Conservation (phyloP, 2,888 invertebrate genomes). For the Campoplex capitator region DNA sequence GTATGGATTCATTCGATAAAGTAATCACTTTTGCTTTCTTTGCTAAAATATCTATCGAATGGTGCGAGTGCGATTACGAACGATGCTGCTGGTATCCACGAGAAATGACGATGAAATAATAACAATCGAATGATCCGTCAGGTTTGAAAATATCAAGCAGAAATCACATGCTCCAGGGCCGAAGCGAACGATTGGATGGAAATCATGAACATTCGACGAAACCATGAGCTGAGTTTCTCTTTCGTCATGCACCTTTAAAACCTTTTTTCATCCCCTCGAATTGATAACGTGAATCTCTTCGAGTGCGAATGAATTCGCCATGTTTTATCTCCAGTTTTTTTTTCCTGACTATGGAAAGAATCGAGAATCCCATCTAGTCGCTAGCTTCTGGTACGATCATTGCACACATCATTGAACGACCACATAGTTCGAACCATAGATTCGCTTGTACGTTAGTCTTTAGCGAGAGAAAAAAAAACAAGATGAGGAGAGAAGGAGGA, state of each 20-base stretch:
- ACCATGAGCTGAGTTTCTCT: not conserved
- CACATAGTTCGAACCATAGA: slow-evolving; percentile 56
- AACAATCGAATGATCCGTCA: not conserved
- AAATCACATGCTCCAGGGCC: not conserved
- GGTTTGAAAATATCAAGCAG: not conserved
- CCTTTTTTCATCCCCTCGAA: not conserved
- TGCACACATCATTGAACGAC: slow-evolving; percentile 73
- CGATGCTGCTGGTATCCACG: not conserved
- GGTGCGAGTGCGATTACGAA: no score
- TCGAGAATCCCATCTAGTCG: slow-evolving; percentile 26
- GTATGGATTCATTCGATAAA: slow-evolving; percentile 26
- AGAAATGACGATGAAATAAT: not conserved
- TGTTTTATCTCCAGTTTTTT: slow-evolving; percentile 1
- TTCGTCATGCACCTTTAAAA: not conserved
- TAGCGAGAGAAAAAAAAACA: slow-evolving; percentile 65
- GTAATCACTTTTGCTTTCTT: not conserved
- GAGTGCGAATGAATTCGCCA: slow-evolving; percentile 52
- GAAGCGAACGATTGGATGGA: not conserved
- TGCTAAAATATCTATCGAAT: no score
- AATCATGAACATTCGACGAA: not conserved
- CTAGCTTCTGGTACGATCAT: slow-evolving; percentile 38
- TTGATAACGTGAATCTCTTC: slow-evolving; percentile 36
- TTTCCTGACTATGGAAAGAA: slow-evolving; percentile 19
- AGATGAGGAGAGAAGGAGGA: slow-evolving; percentile 20
- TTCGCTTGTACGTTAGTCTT: slow-evolving; percentile 69